These are phyloP conservation scores for Festucalex cinctus DNA, from an alignment of 2,113 vertebrate genomes.

Conservation along the genomic window DNA sequence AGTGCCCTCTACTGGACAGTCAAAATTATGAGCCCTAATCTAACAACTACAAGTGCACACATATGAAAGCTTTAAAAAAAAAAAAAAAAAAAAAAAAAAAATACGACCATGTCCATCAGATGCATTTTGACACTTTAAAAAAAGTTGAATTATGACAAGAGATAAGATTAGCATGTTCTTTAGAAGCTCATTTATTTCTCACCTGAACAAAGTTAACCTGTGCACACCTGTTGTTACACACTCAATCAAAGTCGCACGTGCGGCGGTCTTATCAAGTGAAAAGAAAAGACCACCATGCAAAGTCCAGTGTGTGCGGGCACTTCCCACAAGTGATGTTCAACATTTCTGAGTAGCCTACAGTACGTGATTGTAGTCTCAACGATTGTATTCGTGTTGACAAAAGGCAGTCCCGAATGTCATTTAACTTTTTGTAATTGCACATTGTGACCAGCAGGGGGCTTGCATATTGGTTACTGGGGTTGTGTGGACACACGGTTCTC, in stretches of 20 bases:
- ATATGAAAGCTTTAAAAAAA: too few species aligned
- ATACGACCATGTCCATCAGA: not conserved
- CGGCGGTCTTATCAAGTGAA: not conserved
- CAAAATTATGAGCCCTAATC: too few species aligned
- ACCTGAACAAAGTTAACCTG: not conserved
- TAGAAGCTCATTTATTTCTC: not conserved
- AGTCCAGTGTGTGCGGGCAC: not conserved
- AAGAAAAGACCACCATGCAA: not conserved
- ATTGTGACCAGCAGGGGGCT: too few species aligned
- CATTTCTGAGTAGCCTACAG: too few species aligned
- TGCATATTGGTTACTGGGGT: too few species aligned
- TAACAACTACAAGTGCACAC: not conserved
- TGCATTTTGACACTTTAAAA: not conserved
- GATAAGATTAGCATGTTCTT: slow-evolving; percentile 1
- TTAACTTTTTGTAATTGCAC: too few species aligned
- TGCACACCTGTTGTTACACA: not conserved
- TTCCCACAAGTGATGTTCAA: too few species aligned
- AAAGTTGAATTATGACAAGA: not conserved
- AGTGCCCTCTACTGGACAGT: not conserved
- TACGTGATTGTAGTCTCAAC: too few species aligned
- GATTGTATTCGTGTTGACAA: not conserved
- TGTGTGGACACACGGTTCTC: too few species aligned
- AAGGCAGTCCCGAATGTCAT: too few species aligned
- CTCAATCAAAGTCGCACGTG: not conserved
- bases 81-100: too few species aligned